Evolutionary conservation across 2,113 vertebrate genomes (phyloP).

Genomic region (Vombatus ursinus): DNA sequence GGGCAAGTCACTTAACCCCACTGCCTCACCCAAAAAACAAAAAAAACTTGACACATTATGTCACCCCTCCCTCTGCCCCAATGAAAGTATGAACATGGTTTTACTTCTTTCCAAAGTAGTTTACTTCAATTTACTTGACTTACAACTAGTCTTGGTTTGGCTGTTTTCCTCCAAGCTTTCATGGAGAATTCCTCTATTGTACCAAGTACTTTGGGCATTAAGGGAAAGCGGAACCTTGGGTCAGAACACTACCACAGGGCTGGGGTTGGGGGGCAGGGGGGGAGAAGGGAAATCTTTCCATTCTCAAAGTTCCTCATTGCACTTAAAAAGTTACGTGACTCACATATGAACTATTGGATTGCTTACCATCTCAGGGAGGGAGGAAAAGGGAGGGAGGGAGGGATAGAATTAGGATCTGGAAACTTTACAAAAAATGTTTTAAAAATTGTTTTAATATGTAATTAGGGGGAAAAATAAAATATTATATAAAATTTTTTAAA

Average conservation of each 20-base stretch:
- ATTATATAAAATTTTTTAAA: no score
- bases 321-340: neutral
- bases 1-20: no score
- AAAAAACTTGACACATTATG: neutral
- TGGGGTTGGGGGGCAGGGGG: no score
- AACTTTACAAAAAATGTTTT: neutral
- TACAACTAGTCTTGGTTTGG: neutral
- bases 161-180: neutral
- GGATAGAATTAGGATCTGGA: neutral
- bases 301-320: neutral
- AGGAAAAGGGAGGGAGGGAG: neutral
- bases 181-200: neutral
- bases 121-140: neutral
- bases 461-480: neutral
- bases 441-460: neutral
- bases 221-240: neutral
- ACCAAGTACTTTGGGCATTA: neutral
- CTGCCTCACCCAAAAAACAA: no score
- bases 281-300: neutral
- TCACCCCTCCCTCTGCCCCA: neutral
- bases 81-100: neutral
- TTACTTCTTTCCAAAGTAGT: neutral
- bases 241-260: neutral
- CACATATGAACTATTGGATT: neutral
- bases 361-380: neutral